These are phyloP conservation scores for Nemoura dubitans DNA, from an alignment of 2,888 invertebrate species.

Conservation along the genomic window DNA sequence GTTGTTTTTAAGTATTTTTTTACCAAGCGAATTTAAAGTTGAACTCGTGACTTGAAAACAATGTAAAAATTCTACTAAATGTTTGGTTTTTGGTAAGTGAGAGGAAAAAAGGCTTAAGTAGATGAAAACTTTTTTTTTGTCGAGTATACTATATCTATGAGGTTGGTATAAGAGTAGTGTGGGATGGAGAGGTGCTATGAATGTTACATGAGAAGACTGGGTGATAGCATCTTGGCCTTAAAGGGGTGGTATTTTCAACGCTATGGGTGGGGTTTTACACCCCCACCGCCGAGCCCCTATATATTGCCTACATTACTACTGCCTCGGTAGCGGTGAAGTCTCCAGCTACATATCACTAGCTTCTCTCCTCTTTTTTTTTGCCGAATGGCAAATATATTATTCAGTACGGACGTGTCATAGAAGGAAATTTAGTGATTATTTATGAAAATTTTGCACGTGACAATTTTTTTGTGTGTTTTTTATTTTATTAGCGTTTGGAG, in stretches of 20 bases:
- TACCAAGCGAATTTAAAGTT: not conserved
- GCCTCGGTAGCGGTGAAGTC: not conserved
- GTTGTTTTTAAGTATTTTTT: too few species aligned
- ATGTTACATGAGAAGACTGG: slow-evolving; percentile 45
- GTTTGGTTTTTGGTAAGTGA: not conserved
- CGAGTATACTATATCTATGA: not conserved
- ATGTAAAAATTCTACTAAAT: not conserved
- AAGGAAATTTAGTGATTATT: not conserved
- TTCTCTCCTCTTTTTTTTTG: not conserved
- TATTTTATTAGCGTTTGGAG: not conserved
- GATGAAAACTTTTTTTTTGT: not conserved
- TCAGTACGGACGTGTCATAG: not conserved
- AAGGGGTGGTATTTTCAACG: slow-evolving; percentile 31
- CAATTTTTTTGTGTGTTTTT: not conserved
- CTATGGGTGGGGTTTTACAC: not conserved
- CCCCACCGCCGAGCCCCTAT: not conserved
- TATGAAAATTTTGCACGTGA: not conserved
- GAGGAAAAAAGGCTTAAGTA: not conserved
- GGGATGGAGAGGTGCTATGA: slow-evolving; percentile 40
- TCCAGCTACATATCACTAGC: not conserved
- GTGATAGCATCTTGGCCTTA: slow-evolving; percentile 47
- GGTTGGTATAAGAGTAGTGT: not conserved
- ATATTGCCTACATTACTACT: not conserved
- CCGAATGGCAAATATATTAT: not conserved
- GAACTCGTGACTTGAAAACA: not conserved